phyloP scores from a whole-genome alignment of 1,140 invertebrate genomes.

The Sycobia sp. region DNA sequence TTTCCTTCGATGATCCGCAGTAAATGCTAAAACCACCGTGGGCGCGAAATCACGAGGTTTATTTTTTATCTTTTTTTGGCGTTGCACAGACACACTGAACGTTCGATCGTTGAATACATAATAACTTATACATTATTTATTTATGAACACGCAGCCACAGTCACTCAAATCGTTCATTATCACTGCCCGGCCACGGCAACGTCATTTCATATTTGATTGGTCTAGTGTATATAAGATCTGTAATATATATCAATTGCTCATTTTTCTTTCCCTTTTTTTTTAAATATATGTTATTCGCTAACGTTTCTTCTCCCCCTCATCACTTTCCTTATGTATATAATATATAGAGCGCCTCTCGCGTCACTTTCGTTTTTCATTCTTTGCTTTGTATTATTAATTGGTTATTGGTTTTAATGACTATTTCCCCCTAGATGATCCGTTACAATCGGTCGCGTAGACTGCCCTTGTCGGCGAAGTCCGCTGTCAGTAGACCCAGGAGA shows the following conservation, averaged over 20 bases:
- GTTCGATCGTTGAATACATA: slow-evolving; percentile 44
- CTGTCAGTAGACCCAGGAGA: slow-evolving; percentile 94
- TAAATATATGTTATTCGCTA: slow-evolving; percentile 23
- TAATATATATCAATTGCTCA: slow-evolving; percentile 30
- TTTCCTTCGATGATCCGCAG: slow-evolving; percentile 15
- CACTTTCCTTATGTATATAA: slow-evolving; percentile 11
- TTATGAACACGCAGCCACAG: slow-evolving; percentile 57
- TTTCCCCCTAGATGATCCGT: slow-evolving; percentile 55
- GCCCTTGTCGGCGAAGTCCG: slow-evolving; percentile 55
- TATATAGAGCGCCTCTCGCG: not conserved
- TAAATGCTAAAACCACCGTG: slow-evolving; percentile 21
- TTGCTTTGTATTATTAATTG: slow-evolving; percentile 19
- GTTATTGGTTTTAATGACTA: slow-evolving; percentile 41
- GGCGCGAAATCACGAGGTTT: slow-evolving; percentile 31
- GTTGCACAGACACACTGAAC: slow-evolving; percentile 40
- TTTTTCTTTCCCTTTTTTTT: slow-evolving; percentile 31
- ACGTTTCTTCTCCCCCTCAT: slow-evolving; percentile 10
- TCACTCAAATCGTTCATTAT: slow-evolving; percentile 47
- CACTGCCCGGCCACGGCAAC: slow-evolving; percentile 26
- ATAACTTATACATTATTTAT: slow-evolving; percentile 41
- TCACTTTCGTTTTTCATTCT: slow-evolving; percentile 25
- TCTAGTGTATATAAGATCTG: slow-evolving; percentile 40
- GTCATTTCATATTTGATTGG: slow-evolving; percentile 44
- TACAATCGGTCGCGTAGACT: slow-evolving; percentile 48
- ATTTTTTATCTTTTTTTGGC: no score